phyloP scores from a whole-genome alignment of 1,140 invertebrate genomes.

The Matsumurasca onukii region DNA sequence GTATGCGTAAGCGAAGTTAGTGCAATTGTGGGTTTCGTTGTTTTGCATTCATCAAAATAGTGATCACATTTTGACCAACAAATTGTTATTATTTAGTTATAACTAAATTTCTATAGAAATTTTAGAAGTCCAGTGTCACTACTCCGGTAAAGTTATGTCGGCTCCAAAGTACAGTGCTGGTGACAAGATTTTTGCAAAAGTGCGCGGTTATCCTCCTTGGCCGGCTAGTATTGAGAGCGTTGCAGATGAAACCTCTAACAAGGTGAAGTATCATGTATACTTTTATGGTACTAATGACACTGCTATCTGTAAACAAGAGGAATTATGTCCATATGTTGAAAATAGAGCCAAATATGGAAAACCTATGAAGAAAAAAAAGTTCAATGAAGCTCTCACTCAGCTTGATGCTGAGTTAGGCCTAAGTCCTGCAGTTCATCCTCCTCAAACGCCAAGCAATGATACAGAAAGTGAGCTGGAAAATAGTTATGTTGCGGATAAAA shows the following conservation, averaged over 20 bases:
- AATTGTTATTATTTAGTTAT: no score
- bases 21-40: no score
- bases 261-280: constrained; percentile 83
- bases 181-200: constrained; percentile 93
- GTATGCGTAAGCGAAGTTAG: no score
- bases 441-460: constrained; percentile 12
- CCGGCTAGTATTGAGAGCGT: constrained; percentile 79
- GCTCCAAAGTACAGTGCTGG: constrained; percentile 49
- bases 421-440: constrained; percentile 17
- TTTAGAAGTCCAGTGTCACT: no score
- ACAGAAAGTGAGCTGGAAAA: constrained; percentile 42
- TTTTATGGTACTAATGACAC: constrained; percentile 95
- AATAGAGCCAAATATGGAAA: constrained; percentile 68
- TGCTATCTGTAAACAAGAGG: constrained; percentile 57
- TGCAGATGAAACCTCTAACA: constrained; percentile 68
- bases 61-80: no score
- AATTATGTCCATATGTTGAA: constrained; percentile 55
- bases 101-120: no score
- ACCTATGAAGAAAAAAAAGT: constrained; percentile 59
- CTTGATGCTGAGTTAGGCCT: constrained; percentile 52
- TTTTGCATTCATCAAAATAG: no score
- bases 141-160: neutral
- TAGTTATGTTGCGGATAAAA: constrained; percentile 46
- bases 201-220: constrained; percentile 95
- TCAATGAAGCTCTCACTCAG: constrained; percentile 67